Evolutionary conservation across 2,888 invertebrate genomes (phyloP).

Genomic region (Lasioglossum villosulum): DNA sequence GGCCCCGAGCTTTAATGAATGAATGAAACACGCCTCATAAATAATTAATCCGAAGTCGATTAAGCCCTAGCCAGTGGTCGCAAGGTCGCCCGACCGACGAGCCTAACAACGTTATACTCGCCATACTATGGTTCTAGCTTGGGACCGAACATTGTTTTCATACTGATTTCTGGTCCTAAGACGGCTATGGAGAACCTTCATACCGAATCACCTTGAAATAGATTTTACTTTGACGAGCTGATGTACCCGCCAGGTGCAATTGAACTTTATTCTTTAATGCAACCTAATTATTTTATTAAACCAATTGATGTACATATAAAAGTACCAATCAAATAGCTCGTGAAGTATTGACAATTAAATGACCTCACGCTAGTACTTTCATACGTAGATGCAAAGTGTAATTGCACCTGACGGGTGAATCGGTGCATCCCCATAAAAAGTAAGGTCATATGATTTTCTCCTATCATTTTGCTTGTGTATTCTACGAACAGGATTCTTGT

Average conservation of each 20-base stretch:
- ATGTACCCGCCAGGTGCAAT: too few relatives aligned
- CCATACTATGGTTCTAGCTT: neutral
- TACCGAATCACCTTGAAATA: neutral
- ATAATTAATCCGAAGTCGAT: conserved; percentile 82
- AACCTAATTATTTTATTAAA: too few relatives aligned
- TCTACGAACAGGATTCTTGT: too few relatives aligned
- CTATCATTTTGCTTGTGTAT: neutral
- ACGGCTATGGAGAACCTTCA: neutral
- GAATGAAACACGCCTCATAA: conserved; percentile 84
- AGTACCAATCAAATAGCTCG: too few relatives aligned
- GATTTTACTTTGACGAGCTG: neutral
- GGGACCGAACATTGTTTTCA: neutral
- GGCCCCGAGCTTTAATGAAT: conserved; percentile 82
- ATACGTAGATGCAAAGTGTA: too few relatives aligned
- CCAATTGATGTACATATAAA: too few relatives aligned
- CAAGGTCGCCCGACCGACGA: conserved; percentile 25
- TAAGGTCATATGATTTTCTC: too few relatives aligned
- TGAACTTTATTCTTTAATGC: too few relatives aligned
- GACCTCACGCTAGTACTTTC: too few relatives aligned
- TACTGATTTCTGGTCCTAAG: neutral
- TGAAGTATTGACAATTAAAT: too few relatives aligned
- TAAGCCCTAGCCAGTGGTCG: conserved; percentile 64
- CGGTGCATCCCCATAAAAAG: too few relatives aligned
- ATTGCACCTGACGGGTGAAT: too few relatives aligned
- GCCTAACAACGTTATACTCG: neutral